Evolutionary conservation across 2,113 vertebrate genomes (phyloP).

Genomic region (Ailuropoda melanoleuca): DNA sequence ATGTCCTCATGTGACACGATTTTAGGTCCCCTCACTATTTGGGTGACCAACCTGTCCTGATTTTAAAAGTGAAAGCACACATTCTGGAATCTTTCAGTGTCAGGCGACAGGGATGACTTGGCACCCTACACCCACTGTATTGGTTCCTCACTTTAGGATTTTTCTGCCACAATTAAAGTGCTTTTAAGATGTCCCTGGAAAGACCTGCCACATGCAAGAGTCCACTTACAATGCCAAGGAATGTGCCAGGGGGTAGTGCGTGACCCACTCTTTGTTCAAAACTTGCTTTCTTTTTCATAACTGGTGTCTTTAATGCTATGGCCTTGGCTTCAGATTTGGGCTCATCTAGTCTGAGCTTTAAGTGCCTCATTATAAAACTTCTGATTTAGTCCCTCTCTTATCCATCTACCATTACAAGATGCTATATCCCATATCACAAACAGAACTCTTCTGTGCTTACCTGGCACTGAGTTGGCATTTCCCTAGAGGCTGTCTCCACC

Average conservation of each 20-base stretch:
- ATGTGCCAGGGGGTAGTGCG: not conserved
- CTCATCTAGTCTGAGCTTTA: not conserved
- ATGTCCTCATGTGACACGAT: not conserved
- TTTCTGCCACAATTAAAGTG: not conserved
- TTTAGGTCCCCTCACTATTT: not conserved
- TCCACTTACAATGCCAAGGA: not conserved
- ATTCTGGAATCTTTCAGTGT: not conserved
- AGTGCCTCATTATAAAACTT: not conserved
- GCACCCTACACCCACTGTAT: not conserved
- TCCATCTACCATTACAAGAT: not conserved
- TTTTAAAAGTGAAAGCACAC: not conserved
- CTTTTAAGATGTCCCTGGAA: not conserved
- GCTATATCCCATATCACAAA: no score
- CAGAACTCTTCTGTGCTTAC: not conserved
- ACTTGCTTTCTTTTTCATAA: not conserved
- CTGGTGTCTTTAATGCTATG: not conserved
- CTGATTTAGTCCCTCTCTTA: not conserved
- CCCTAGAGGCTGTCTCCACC: not conserved
- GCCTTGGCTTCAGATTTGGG: not conserved
- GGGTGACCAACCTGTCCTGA: not conserved
- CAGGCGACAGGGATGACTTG: accelerated
- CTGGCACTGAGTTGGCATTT: no score
- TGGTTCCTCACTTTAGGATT: not conserved
- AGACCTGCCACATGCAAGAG: not conserved
- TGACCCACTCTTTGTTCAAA: not conserved